phyloP scores from a whole-genome alignment of 2,888 invertebrate species.

The Cantharis lateralis region DNA sequence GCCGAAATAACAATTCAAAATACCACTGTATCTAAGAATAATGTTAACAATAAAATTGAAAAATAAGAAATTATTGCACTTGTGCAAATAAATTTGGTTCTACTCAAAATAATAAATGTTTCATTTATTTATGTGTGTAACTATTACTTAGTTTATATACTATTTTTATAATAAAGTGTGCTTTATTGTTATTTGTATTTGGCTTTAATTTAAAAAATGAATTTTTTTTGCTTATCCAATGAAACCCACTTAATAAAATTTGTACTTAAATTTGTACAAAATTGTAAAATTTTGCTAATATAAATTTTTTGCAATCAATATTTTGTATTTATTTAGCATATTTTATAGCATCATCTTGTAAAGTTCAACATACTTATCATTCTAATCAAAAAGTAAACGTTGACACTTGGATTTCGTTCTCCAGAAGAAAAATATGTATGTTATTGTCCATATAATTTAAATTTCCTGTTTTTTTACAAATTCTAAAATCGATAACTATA shows the following conservation, averaged over 20 bases:
- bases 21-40: background rate
- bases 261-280: background rate
- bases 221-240: background rate
- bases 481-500: no score
- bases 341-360: background rate
- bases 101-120: background rate
- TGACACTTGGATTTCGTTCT: background rate
- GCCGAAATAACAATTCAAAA: background rate
- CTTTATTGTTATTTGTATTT: background rate
- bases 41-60: background rate
- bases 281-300: background rate
- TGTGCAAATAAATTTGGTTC: background rate
- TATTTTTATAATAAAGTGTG: background rate
- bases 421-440: background rate
- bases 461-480: background rate
- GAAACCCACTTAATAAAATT: background rate
- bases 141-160: background rate
- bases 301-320: background rate
- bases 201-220: background rate
- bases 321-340: background rate
- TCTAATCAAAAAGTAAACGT: background rate
- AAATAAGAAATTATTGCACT: background rate
- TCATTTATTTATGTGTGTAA: background rate
- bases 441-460: background rate
- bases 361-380: background rate